A percentile compares a stretch with the other conserved stretches of the same genome.
Conservation (phyloP, 2,113 vertebrate genomes). For the Notothenia rossii region DNA sequence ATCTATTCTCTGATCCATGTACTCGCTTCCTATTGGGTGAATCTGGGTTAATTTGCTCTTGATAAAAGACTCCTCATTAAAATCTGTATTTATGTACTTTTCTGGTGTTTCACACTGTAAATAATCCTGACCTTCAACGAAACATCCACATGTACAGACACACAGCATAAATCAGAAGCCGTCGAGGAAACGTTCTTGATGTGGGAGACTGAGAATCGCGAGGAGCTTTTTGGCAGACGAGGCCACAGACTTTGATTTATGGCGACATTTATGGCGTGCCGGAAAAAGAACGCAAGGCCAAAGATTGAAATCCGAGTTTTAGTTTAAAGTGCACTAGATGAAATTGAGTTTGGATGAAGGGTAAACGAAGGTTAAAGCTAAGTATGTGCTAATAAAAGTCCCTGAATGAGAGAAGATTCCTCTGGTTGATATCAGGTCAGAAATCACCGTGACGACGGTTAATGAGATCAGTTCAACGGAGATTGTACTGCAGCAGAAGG, state of each 20-base stretch:
- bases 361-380: conserved; percentile 37
- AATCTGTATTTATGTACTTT: conserved; percentile 13
- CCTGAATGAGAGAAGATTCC: not conserved
- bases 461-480: not conserved
- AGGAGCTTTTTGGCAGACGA: conserved; percentile 40
- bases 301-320: conserved; percentile 38
- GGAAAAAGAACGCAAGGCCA: not conserved
- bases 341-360: conserved; percentile 48
- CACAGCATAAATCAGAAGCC: conserved; percentile 21
- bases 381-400: not conserved
- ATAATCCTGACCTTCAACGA: conserved; percentile 5
- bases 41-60: not conserved
- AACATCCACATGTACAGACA: not conserved
- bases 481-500: conserved; percentile 8
- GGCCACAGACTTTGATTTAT: conserved; percentile 59
- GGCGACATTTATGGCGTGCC: conserved; percentile 39
- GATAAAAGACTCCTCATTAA: conserved; percentile 2
- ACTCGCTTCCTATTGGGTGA: not conserved
- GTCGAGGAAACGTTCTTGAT: conserved; percentile 24
- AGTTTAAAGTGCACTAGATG: conserved; percentile 47
- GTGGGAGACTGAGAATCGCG: not conserved
- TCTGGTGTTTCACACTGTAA: conserved; percentile 20
- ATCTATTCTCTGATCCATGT: not conserved
- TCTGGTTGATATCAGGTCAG: not conserved
- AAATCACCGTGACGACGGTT: not conserved